phyloP scores from a whole-genome alignment of 2,113 vertebrate genomes.

The Callithrix jacchus region DNA sequence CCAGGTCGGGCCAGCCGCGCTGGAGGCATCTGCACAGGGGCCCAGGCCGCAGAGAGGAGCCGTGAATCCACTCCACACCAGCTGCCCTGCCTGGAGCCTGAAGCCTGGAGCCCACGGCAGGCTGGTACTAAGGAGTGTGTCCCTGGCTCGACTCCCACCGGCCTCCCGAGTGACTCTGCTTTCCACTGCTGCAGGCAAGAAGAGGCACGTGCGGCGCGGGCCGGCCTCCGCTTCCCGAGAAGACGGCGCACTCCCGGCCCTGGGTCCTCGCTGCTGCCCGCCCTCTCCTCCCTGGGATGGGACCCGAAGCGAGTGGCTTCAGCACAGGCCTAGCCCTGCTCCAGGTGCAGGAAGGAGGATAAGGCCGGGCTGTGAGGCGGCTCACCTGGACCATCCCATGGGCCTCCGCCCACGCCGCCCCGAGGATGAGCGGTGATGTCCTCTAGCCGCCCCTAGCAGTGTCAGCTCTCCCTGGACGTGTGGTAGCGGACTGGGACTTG shows the following conservation, averaged over 20 bases:
- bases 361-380: slow-evolving; percentile 70
- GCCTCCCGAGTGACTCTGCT: not conserved
- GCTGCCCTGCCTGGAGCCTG: not conserved
- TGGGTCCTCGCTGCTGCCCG: slow-evolving; percentile 66
- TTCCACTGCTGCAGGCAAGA: not conserved
- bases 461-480: slow-evolving; percentile 65
- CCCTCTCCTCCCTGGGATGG: slow-evolving; percentile 86
- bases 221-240: not conserved
- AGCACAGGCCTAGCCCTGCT: slow-evolving; percentile 84
- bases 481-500: slow-evolving; percentile 70
- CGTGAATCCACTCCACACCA: not conserved
- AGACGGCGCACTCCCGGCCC: slow-evolving; percentile 39
- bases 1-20: slow-evolving; percentile 48
- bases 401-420: slow-evolving; percentile 70
- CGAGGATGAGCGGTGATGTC: slow-evolving; percentile 97
- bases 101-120: not conserved
- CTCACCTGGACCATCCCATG: slow-evolving; percentile 74
- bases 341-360: slow-evolving; percentile 94
- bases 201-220: not conserved
- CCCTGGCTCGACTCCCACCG: not conserved
- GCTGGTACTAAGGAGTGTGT: not conserved
- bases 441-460: slow-evolving; percentile 88
- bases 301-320: slow-evolving; percentile 82
- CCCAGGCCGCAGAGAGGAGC: not conserved
- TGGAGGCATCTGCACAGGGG: slow-evolving; percentile 8